These are phyloP conservation scores for Busseola fusca DNA, from an alignment of 2,888 invertebrate genomes.

Conservation along the genomic window DNA sequence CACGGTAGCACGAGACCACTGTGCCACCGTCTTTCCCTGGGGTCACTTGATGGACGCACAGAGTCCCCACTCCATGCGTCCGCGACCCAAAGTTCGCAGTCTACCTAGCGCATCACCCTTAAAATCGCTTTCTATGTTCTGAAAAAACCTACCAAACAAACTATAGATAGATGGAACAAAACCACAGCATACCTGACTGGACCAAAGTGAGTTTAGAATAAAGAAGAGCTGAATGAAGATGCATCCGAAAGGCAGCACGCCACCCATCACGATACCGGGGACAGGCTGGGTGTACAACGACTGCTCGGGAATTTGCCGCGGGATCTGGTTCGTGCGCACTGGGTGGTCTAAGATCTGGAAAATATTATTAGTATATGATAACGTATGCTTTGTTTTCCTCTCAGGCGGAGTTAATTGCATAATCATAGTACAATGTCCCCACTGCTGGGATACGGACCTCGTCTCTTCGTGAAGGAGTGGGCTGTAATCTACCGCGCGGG, in stretches of 20 bases:
- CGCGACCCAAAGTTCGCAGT: no score
- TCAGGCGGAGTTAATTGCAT: not conserved
- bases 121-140: no score
- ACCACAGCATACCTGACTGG: constrained; percentile 85
- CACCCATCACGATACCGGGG: constrained; percentile 99
- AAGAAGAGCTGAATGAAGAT: constrained; percentile 99
- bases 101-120: no score
- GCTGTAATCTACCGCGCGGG: no score
- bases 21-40: no score
- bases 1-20: no score
- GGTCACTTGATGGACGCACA: no score
- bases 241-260: constrained; percentile 99
- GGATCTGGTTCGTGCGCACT: constrained; percentile 99
- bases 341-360: constrained; percentile 97
- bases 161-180: not conserved
- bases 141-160: not conserved
- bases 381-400: no score
- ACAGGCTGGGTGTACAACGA: constrained; percentile 98
- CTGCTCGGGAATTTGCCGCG: constrained; percentile 99
- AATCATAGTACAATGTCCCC: no score
- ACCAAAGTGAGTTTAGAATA: constrained; percentile 99
- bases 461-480: no score
- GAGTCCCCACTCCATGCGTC: no score
- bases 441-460: no score
- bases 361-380: not conserved